Evolutionary conservation across 2,113 vertebrate species (phyloP).

Genomic region (Tretioscincus oriximinensis): DNA sequence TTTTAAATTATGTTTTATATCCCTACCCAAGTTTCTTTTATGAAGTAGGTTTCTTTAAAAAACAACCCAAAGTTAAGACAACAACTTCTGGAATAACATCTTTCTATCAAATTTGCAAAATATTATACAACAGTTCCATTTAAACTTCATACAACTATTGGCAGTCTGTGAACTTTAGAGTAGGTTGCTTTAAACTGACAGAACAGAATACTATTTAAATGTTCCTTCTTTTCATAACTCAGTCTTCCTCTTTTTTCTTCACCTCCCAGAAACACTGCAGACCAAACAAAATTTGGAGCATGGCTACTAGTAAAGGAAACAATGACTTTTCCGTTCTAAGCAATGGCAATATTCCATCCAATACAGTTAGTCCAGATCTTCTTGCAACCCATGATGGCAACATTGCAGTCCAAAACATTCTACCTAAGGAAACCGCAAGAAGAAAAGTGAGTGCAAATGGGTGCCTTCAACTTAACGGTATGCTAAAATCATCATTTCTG

Average conservation of each 20-base stretch:
- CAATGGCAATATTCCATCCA: conserved; percentile 72
- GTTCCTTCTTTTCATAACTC: neutral
- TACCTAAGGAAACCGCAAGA: conserved; percentile 62
- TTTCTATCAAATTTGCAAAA: too few relatives aligned
- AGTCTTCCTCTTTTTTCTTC: neutral
- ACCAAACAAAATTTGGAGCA: conserved; percentile 56
- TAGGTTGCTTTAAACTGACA: neutral
- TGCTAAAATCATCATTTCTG: conserved; percentile 73
- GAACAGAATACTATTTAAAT: neutral
- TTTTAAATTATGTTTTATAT: neutral
- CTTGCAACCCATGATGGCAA: conserved; percentile 57
- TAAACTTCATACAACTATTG: too few relatives aligned
- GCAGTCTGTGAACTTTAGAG: too few relatives aligned
- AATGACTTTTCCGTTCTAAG: conserved; percentile 67
- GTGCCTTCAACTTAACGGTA: conserved; percentile 75
- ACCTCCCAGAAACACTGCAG: conserved; percentile 36
- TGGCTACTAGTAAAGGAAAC: conserved; percentile 73
- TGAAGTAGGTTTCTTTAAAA: neutral
- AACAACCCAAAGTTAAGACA: too few relatives aligned
- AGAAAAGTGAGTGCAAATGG: conserved; percentile 75
- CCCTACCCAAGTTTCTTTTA: neutral
- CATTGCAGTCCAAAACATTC: conserved; percentile 40
- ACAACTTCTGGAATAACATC: too few relatives aligned
- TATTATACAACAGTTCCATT: too few relatives aligned
- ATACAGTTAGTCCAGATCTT: conserved; percentile 39